Percentiles rank a stretch among this genome's conserved stretches.
These are phyloP conservation scores for Fabriciana adippe DNA, from an alignment of 2,888 invertebrate species.

Conservation along the genomic window DNA sequence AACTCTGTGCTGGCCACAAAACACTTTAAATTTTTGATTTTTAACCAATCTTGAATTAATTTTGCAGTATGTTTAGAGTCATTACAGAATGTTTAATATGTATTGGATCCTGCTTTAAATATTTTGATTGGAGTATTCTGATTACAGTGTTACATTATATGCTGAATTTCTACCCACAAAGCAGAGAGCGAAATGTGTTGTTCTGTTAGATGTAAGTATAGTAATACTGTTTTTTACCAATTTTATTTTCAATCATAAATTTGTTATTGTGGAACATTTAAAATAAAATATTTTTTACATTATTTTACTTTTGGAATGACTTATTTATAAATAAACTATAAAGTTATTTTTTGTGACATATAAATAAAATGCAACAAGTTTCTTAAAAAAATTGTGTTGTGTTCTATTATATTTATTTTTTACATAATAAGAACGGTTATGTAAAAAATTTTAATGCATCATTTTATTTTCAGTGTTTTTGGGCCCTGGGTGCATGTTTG, in stretches of 20 bases:
- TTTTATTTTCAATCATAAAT: too few relatives aligned
- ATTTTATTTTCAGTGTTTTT: slow-evolving; percentile 88
- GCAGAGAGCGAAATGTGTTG: slow-evolving; percentile 96
- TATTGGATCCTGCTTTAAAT: not conserved
- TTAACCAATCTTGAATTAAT: too few relatives aligned
- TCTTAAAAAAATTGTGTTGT: too few relatives aligned
- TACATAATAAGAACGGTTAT: too few relatives aligned
- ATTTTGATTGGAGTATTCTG: slow-evolving; percentile 12
- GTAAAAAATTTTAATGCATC: slow-evolving; percentile 5
- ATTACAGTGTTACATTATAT: slow-evolving; percentile 93
- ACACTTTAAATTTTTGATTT: too few relatives aligned
- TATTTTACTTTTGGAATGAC: not conserved
- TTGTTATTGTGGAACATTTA: not conserved
- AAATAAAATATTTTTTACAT: not conserved
- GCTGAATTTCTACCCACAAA: slow-evolving; percentile 97
- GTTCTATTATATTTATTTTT: too few relatives aligned
- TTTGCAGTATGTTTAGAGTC: too few relatives aligned
- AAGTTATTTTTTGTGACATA: too few relatives aligned
- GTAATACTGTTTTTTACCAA: not conserved
- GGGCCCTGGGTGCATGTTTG: slow-evolving; percentile 97
- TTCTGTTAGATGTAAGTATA: slow-evolving; percentile 93
- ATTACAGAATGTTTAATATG: too few relatives aligned
- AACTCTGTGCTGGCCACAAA: too few relatives aligned
- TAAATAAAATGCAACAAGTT: too few relatives aligned
- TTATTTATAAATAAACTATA: not conserved